Percentiles rank a stretch among this genome's conserved stretches.
Evolutionary conservation across 1,140 invertebrate species (phyloP).

Genomic region (Stenopsyche tienmushanensis): DNA sequence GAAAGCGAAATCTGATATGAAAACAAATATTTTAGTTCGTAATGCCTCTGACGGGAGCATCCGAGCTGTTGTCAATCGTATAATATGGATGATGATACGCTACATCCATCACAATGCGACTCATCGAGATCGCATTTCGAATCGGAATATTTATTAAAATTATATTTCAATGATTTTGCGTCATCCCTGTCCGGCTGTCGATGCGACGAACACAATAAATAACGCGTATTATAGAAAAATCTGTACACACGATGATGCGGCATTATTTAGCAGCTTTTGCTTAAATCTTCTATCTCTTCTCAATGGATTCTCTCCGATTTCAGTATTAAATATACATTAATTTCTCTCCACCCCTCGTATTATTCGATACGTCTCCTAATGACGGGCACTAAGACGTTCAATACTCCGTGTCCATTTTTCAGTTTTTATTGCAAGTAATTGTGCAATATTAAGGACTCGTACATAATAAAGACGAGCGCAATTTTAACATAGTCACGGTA

Average conservation of each 20-base stretch:
- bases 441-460: slow-evolving; percentile 26
- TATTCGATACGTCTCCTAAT: slow-evolving; percentile 2
- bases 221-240: too few relatives aligned
- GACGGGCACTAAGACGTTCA: neutral
- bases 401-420: slow-evolving; percentile 20
- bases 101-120: too few relatives aligned
- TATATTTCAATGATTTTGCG: too few relatives aligned
- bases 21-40: neutral
- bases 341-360: slow-evolving; percentile 5
- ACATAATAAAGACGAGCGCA: too few relatives aligned
- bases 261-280: neutral
- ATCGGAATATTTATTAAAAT: too few relatives aligned
- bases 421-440: slow-evolving; percentile 38
- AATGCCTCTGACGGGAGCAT: too few relatives aligned
- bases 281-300: too few relatives aligned
- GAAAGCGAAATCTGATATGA: neutral
- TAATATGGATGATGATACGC: too few relatives aligned
- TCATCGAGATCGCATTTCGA: too few relatives aligned
- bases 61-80: too few relatives aligned
- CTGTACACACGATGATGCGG: neutral
- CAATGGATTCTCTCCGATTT: neutral
- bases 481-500: slow-evolving; percentile 32
- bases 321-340: slow-evolving; percentile 10
- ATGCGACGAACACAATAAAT: too few relatives aligned
- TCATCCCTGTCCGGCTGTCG: too few relatives aligned